Evolutionary conservation across 2,888 invertebrate genomes (phyloP), one percentile per base, ranked within the genome.

Genomic region (Colletes collaris): DNA sequence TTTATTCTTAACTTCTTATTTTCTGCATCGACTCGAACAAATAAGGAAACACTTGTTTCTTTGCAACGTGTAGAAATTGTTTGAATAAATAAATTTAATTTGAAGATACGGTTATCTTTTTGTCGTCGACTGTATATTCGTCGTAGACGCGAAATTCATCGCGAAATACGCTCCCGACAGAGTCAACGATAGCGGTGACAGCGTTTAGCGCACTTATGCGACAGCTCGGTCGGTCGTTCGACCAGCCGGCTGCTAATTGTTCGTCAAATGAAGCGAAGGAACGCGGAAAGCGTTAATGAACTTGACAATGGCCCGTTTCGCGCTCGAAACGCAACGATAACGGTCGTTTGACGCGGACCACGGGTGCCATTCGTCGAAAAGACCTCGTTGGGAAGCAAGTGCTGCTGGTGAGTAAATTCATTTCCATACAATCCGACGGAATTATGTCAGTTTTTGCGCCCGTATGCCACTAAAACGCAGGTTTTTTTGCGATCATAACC

Each of bases 311-410:
- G 27, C 66, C 64, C 13, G 62, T 46, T 53, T 52, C 55, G 59
- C 27, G 58, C 73, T 77, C 63, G 71, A 84, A 84, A 79, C 74
- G 71, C 73, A 78, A 81, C 81, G 69, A 83, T 86, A 86, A 86
- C 86, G 76, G 83, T 74, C 83, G 65, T 71, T 77, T 58, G 46
- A 58, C 63, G 37, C 49, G n/a, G 50, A 27, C 6, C 62, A 27
- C 49, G 46, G 49, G 66, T 69, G 80, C 78, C 85, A 82, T 82
- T 85, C 79, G 70, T 74, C 69, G 64, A 27, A 50, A 35, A 77
- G 72, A 72, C 70, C 60, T 76, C 84, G 64, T 10, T 65, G 74
- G 66, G 72, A 59, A 73, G 64, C 81, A 76, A 76, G 66, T 70
- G 72, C 35, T 19, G 16, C 49, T 46, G 82, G 84, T 83, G 81